Percentiles rank a stretch among this genome's conserved stretches.
Conservation (phyloP, 2,113 vertebrate species). For the Sminthopsis crassicaudata region DNA sequence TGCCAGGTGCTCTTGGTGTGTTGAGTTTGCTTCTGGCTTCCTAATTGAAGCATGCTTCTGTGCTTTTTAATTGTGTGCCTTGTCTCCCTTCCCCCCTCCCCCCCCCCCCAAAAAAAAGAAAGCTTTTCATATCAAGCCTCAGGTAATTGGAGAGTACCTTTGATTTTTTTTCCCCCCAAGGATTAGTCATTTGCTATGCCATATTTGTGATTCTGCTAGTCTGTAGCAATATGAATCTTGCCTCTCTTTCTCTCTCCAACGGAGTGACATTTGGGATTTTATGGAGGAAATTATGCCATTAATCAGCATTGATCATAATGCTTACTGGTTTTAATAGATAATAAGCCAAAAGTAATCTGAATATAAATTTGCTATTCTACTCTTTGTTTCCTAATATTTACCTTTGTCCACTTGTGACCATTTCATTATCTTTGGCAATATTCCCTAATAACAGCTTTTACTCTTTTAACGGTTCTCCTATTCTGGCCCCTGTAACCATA, state of each 20-base stretch:
- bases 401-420: background rate
- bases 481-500: background rate
- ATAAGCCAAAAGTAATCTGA: slow-evolving; percentile 23
- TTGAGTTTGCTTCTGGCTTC: background rate
- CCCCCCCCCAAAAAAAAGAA: too few species aligned
- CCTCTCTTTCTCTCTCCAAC: background rate
- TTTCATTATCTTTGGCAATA: background rate
- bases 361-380: background rate
- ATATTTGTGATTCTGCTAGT: background rate
- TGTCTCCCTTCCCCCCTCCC: background rate
- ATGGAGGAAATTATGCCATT: slow-evolving; percentile 7
- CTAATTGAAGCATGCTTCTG: background rate
- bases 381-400: background rate
- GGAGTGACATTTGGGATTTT: background rate
- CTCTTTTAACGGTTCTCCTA: background rate
- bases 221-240: background rate
- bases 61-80: background rate
- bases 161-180: too few species aligned
- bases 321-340: slow-evolving; percentile 21
- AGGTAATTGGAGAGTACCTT: background rate
- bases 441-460: background rate
- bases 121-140: background rate
- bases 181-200: background rate
- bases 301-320: slow-evolving; percentile 18
- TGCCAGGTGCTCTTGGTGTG: background rate